phyloP scores from a whole-genome alignment of 2,888 invertebrate genomes.

The Mythimna ferrago region DNA sequence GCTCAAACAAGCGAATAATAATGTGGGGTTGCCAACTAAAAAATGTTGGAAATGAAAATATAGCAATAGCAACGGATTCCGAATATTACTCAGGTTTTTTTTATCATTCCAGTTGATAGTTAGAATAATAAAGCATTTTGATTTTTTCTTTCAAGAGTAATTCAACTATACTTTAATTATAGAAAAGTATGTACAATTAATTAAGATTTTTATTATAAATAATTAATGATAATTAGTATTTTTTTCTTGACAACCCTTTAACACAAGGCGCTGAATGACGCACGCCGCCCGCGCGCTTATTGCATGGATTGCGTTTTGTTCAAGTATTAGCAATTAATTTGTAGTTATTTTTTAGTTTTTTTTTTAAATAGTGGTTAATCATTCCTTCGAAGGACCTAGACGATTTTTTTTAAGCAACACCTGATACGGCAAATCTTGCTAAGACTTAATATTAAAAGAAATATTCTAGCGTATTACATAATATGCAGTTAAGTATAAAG shows the following conservation, averaged over 20 bases:
- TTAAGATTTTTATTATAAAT: background rate
- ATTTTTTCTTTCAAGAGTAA: background rate
- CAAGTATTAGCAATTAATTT: background rate
- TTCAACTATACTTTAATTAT: background rate
- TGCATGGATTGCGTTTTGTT: background rate
- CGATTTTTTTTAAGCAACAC: too few relatives aligned
- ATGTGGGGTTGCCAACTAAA: constrained; percentile 48
- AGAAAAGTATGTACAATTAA: background rate
- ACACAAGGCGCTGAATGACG: background rate
- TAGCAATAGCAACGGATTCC: constrained; percentile 16
- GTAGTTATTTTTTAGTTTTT: too few relatives aligned
- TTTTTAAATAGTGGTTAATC: too few relatives aligned
- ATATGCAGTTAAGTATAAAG: too few relatives aligned
- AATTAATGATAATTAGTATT: background rate
- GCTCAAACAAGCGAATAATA: constrained; percentile 65
- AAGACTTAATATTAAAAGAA: too few relatives aligned
- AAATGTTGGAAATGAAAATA: constrained; percentile 18
- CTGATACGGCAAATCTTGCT: too few relatives aligned
- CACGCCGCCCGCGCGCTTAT: background rate
- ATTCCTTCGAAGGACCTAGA: too few relatives aligned
- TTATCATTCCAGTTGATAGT: background rate
- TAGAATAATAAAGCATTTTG: background rate
- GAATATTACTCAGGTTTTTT: background rate
- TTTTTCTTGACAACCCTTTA: background rate
- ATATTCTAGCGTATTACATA: too few relatives aligned